phyloP scores from a whole-genome alignment of 2,113 vertebrate genomes.

The Sinocyclocheilus grahami region DNA sequence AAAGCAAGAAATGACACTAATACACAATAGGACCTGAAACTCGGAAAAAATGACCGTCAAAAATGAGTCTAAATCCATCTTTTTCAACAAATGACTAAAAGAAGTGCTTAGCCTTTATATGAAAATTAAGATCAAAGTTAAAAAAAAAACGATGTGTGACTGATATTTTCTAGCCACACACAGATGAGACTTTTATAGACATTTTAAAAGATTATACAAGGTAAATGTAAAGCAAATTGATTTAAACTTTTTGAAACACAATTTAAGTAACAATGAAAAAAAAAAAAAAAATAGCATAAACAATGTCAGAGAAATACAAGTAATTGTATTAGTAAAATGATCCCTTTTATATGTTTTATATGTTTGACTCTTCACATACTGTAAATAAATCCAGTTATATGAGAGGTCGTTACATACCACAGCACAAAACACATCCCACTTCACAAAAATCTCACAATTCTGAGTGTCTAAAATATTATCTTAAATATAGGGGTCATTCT shows the following conservation, averaged over 20 bases:
- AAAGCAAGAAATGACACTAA: constrained; percentile 11
- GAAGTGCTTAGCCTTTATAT: background rate
- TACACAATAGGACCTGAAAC: background rate
- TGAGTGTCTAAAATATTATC: background rate
- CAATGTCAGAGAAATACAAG: too few relatives aligned
- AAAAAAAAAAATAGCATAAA: background rate
- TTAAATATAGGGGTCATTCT: background rate
- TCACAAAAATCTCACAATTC: background rate
- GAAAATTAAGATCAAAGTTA: background rate
- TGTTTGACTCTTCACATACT: background rate
- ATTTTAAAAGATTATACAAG: background rate
- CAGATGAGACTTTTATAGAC: too few relatives aligned
- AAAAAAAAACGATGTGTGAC: background rate
- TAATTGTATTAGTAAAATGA: background rate
- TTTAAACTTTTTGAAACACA: too few relatives aligned
- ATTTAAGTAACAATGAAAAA: background rate
- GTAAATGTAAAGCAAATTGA: background rate
- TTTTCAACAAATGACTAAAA: background rate
- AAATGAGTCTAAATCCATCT: background rate
- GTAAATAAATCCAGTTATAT: background rate
- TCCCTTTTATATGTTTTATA: background rate
- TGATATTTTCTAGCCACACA: background rate
- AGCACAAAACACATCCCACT: background rate
- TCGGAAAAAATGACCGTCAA: background rate
- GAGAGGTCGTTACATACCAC: background rate